Percentiles rank a stretch among this genome's conserved stretches.
phyloP scores from a whole-genome alignment of 2,888 invertebrate genomes.

The Cryptosula pallasiana region DNA sequence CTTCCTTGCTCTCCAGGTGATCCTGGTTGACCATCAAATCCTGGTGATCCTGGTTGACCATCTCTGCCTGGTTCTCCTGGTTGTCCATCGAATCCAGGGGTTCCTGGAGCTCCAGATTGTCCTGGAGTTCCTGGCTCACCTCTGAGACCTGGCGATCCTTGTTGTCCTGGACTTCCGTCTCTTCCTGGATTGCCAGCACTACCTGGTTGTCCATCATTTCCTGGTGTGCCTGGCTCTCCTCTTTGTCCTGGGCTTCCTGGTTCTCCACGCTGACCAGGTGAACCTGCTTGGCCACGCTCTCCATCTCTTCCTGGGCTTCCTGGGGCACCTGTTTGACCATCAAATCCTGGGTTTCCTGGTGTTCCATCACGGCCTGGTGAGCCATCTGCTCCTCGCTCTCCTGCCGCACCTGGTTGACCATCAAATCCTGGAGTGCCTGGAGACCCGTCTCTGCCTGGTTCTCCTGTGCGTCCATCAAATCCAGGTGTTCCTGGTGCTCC shows the following conservation, averaged over 20 bases:
- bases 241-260: background rate
- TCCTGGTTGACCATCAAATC: conserved; percentile 18
- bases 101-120: conserved; percentile 18
- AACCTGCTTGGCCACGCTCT: background rate
- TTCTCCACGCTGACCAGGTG: conserved; percentile 11
- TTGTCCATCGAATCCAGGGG: conserved; percentile 23
- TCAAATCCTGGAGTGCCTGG: conserved; percentile 26
- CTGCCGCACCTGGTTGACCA: conserved; percentile 11
- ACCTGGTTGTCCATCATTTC: background rate
- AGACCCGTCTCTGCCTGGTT: background rate
- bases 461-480: conserved; percentile 24
- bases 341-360: conserved; percentile 17
- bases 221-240: background rate
- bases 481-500: conserved; percentile 18
- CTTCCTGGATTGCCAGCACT: background rate
- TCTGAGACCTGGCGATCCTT: background rate
- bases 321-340: background rate
- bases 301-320: background rate
- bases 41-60: conserved; percentile 26
- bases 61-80: background rate
- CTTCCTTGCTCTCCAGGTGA: conserved; percentile 24
- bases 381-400: conserved; percentile 27
- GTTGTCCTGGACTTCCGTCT: conserved; percentile 19
- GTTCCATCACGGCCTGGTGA: background rate
- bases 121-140: background rate